Base-by-base conservation (phyloP, 2,113 vertebrate genomes). In the Brachyistius frenatus region DNA sequence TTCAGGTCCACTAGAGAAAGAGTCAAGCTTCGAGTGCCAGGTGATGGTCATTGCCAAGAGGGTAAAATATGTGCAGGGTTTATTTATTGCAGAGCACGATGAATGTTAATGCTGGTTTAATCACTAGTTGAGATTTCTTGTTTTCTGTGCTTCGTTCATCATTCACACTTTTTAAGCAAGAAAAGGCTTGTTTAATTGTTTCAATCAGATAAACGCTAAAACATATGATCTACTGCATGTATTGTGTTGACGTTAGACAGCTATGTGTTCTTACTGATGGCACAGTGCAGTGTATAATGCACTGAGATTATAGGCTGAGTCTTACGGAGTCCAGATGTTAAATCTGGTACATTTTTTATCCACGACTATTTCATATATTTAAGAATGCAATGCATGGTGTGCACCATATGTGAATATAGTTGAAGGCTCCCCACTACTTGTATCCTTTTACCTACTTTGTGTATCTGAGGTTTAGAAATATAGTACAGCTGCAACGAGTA, bases 71-170 rank as follows among this genome's bases (percentile, higher is more conserved):
- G 37, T 76, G 30, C 9, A 7, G 31, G 53, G 39, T 62, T 67
- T 57, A 5, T 61, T 84, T 78, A 81, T 83, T 74, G 82, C 81
- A 83, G 71, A 78, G 46, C 68, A 33, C 32, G 7, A 14, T 44
- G 30, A 16, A 37, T 61, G 35, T 62, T 67, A 68, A 77, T 67
- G 84, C 83, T 90, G 88, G 76, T 88, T 88, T 44, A 72, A 56
- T 68, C 47, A 16, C 13, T 78, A 23, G 0, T 13, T 60, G 2
- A 71, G 47, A 66, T 15, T 35, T 41, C 36, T 54, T 71, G 58
- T 57, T 63, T 58, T 72, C 32, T 83, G 57, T 84, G 73, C 50
- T 83, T 76, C 41, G 49, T 61, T 68, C 54, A 55, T 79, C n/a
- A 11, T 1, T 49, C 33, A 13, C 53, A 50, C 33, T 33, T 41